phyloP scores from a whole-genome alignment of 2,888 invertebrate species.

The Psococerastis gibbosa region DNA sequence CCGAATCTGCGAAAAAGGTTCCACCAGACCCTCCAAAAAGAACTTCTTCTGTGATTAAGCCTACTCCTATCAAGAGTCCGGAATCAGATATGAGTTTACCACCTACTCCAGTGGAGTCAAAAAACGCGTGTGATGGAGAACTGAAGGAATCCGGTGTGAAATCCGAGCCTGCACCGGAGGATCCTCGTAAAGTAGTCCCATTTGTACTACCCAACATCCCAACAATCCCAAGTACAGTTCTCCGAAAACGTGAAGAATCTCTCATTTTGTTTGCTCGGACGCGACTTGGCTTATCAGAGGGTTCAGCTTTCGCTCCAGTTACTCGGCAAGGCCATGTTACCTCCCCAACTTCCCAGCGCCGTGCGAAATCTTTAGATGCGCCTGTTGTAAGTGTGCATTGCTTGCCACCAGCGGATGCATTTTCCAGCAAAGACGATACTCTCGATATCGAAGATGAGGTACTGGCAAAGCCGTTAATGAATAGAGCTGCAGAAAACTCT shows the following conservation, averaged over 20 bases:
- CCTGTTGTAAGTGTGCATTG: slow-evolving; percentile 63
- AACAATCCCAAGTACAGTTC: slow-evolving; percentile 38
- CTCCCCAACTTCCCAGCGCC: slow-evolving; percentile 52
- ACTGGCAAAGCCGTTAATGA: slow-evolving; percentile 21
- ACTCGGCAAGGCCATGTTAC: slow-evolving; percentile 59
- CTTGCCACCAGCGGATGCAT: slow-evolving; percentile 64
- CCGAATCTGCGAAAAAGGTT: background rate
- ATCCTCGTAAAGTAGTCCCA: slow-evolving; percentile 18
- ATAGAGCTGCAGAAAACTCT: slow-evolving; percentile 7
- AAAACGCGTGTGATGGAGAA: slow-evolving; percentile 16
- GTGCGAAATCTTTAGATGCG: slow-evolving; percentile 69
- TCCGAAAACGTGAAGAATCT: slow-evolving; percentile 52
- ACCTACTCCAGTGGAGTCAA: slow-evolving; percentile 1
- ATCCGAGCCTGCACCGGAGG: slow-evolving; percentile 28
- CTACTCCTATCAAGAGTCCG: slow-evolving; percentile 5
- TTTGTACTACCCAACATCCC: slow-evolving; percentile 26
- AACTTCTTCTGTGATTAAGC: slow-evolving; percentile 8
- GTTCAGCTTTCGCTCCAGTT: slow-evolving; percentile 53
- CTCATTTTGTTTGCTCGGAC: slow-evolving; percentile 64
- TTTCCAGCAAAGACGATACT: slow-evolving; percentile 77
- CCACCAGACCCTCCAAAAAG: slow-evolving; percentile 7
- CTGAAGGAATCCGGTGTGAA: slow-evolving; percentile 24
- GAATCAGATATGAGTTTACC: slow-evolving; percentile 9
- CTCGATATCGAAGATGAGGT: slow-evolving; percentile 49
- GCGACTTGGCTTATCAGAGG: slow-evolving; percentile 63